Evolutionary conservation across 2,888 invertebrate genomes (phyloP).

Genomic region (Alentia gelatinosa): DNA sequence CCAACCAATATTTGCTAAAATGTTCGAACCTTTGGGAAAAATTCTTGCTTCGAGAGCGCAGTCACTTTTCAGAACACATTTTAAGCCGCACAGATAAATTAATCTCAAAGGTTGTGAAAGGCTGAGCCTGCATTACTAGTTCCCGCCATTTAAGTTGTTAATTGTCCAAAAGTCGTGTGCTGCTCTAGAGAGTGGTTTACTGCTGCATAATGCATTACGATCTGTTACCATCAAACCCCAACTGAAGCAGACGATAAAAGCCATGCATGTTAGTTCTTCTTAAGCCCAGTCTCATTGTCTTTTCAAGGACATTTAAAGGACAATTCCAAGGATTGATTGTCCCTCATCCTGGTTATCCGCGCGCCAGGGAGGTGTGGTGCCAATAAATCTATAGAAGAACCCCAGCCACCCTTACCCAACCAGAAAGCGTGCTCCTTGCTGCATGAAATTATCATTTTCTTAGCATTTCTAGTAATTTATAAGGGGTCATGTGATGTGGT

Average conservation of each 20-base stretch:
- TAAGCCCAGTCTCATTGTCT: slow-evolving; percentile 16
- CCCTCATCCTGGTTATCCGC: not conserved
- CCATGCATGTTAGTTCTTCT: not conserved
- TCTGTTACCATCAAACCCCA: not conserved
- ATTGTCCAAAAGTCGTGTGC: not conserved
- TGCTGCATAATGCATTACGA: not conserved
- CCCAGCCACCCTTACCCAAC: not conserved
- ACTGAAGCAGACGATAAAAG: not conserved
- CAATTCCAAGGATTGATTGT: not conserved
- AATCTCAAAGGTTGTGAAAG: too few species aligned
- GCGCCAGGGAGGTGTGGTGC: not conserved
- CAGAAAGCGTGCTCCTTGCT: not conserved
- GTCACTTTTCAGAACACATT: too few species aligned
- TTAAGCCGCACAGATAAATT: too few species aligned
- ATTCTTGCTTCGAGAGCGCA: too few species aligned
- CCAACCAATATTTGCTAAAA: too few species aligned
- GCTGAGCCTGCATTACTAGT: too few species aligned
- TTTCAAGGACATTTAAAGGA: not conserved
- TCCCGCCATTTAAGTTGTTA: too few species aligned
- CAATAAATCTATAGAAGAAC: not conserved
- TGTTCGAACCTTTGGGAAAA: too few species aligned
- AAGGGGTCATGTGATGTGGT: too few species aligned
- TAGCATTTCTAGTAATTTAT: not conserved
- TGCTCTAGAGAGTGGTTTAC: not conserved
- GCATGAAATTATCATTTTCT: not conserved